phyloP scores from a whole-genome alignment of 2,113 vertebrate genomes.

The Lampris megalopsis region DNA sequence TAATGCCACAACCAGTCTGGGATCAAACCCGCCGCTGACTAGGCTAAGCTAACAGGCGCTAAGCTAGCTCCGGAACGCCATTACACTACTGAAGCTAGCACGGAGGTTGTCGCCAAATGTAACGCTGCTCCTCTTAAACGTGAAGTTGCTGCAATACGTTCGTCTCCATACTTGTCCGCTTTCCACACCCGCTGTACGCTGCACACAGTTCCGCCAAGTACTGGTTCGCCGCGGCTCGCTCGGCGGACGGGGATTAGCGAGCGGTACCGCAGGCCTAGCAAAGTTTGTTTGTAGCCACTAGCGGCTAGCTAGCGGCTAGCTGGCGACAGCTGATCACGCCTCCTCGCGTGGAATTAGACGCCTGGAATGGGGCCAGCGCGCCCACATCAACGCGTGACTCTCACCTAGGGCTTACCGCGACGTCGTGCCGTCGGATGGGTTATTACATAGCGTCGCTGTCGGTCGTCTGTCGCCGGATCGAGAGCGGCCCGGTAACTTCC shows the following conservation, averaged over 20 bases:
- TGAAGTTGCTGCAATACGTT: too few species aligned
- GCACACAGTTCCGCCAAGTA: too few species aligned
- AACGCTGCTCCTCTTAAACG: too few species aligned
- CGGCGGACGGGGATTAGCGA: neutral
- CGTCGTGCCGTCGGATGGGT: conserved; percentile 34
- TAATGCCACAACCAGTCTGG: too few species aligned
- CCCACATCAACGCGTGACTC: neutral
- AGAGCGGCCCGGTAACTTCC: conserved; percentile 64
- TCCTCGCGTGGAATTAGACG: conserved; percentile 12
- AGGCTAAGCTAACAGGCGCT: too few species aligned
- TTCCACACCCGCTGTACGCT: too few species aligned
- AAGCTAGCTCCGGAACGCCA: too few species aligned
- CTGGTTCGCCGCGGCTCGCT: too few species aligned
- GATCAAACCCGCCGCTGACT: too few species aligned
- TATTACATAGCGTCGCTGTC: conserved; percentile 71
- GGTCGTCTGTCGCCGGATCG: neutral
- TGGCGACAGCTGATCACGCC: conserved; percentile 28
- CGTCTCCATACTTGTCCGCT: too few species aligned
- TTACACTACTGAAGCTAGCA: too few species aligned
- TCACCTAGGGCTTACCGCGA: conserved; percentile 42
- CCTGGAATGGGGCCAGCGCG: neutral
- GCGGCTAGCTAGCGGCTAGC: conserved; percentile 16
- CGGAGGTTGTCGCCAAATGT: too few species aligned
- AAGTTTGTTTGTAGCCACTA: conserved; percentile 66
- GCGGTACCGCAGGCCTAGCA: conserved; percentile 58